Evolutionary conservation across 2,888 invertebrate genomes (phyloP).

Genomic region (Tetropium fuscum): DNA sequence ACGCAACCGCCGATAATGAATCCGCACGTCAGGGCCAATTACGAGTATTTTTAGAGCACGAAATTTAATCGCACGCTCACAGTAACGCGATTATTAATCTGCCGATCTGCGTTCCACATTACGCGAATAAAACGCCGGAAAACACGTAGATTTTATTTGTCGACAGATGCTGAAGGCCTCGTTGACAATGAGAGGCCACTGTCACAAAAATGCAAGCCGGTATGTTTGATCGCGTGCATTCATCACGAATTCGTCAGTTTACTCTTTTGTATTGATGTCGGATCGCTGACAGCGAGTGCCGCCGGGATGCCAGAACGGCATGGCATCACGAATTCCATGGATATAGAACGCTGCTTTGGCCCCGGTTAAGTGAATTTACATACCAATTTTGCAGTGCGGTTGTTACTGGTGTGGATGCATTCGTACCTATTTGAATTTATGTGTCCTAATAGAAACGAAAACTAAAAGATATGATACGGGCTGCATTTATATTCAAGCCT

Average conservation of each 20-base stretch:
- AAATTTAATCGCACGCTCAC: background rate
- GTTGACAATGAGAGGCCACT: conserved; percentile 33
- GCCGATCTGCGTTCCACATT: background rate
- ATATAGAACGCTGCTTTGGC: conserved; percentile 11
- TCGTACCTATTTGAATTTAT: conserved; percentile 20
- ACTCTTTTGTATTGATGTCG: conserved; percentile 51
- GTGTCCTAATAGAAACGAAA: conserved; percentile 2
- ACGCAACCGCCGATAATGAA: no score
- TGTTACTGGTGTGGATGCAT: conserved; percentile 11
- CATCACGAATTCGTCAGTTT: conserved; percentile 29
- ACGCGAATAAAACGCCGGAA: conserved; percentile 6
- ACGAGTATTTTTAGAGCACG: no score
- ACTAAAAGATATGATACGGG: background rate
- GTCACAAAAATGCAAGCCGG: conserved; percentile 35
- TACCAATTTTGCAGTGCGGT: conserved; percentile 19
- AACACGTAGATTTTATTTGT: conserved; percentile 9
- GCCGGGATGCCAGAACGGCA: conserved; percentile 5
- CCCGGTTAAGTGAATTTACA: conserved; percentile 23
- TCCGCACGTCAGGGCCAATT: no score
- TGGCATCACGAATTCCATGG: conserved; percentile 14
- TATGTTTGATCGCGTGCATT: conserved; percentile 30
- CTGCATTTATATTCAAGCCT: background rate
- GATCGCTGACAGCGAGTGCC: background rate
- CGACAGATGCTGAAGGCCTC: conserved; percentile 1
- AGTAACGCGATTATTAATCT: conserved; percentile 1